Evolutionary conservation across 2,797 vertebrate genomes (phyloP).

Genomic region (Chiroxiphia lanceolata): DNA sequence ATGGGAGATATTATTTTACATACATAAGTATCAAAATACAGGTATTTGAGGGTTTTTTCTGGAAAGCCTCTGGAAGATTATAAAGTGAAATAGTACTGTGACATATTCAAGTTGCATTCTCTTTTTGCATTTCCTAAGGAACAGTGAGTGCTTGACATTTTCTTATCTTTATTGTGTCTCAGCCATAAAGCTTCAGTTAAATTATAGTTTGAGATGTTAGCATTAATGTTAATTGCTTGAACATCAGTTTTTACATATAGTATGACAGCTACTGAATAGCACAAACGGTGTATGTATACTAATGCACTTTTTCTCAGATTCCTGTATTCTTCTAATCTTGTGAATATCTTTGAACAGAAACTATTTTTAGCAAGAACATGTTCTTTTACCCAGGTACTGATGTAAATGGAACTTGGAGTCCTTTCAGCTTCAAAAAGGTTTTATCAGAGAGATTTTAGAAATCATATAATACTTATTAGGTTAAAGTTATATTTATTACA

Average conservation of each 20-base stretch:
- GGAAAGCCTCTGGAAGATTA: not conserved
- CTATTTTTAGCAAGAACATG: not conserved
- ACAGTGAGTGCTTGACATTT: conserved; percentile 1
- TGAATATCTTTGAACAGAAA: not conserved
- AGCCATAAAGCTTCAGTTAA: not conserved
- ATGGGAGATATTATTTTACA: not conserved
- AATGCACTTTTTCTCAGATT: not conserved
- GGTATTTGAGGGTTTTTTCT: not conserved
- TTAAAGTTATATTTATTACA: not conserved
- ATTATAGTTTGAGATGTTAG: conserved; percentile 18
- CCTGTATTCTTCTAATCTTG: not conserved
- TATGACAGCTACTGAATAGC: conserved; percentile 33
- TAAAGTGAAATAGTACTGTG: not conserved
- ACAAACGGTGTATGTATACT: not conserved
- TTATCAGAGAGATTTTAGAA: not conserved
- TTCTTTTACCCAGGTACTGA: not conserved
- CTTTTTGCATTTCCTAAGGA: not conserved
- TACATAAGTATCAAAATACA: not conserved
- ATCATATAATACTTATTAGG: not conserved
- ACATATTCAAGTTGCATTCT: not conserved
- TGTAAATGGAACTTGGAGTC: not conserved
- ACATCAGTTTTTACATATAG: conserved; percentile 4
- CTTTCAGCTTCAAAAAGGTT: not conserved
- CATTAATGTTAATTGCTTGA: conserved; percentile 47
- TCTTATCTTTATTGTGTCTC: conserved; percentile 43